Evolutionary conservation across 2,113 vertebrate species (phyloP), one percentile per base, ranked within the genome.

Genomic region (Pachypanchax playfairii): DNA sequence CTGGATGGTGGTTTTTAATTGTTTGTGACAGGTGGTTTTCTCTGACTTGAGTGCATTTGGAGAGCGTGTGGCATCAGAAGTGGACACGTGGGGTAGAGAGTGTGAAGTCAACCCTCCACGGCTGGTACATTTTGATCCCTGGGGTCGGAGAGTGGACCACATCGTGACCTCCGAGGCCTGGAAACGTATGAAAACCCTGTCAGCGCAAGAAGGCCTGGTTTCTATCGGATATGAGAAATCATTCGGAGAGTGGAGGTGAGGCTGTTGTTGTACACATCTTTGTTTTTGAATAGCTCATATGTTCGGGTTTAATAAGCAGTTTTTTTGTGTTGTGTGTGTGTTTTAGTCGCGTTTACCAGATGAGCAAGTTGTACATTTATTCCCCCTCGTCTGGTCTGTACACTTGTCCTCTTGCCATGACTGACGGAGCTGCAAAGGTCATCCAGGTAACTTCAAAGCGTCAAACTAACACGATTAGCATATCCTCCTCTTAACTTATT

Each of bases 361-460:
- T 94, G 90, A 88, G 89, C 85, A 95, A 96, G 86, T 36, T 95
- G 43, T 94, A 93, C 77, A 80, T 95, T 50, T 95, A 87, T 70
- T 75, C 90, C 26, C 89, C 91, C 1, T 93, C 70, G 29, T 90
- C 93, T 68, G 93, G 93, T 33, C 73, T 92, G 13, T 95, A 91
- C 87, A 88, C 2, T 14, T 94, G 92, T 64, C 93, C 94, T 2
- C 87, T 96, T 68, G 94, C 94, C 75, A 94, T 95, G 95, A 96
- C 93, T 14, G 94, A 95, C 25, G 95, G 94, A 66, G 94, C 94
- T 49, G 93, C 93, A 64, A 95, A 94, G 90, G 94, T 96, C 54
- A 93, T 94, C 42, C 91, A 96, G 92, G 94, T 94, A 61, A 75
- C 82, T 63, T 29, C 41, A 47, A 68, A 28, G 31, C 12, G 33